Percentiles rank a stretch among this genome's conserved stretches.
Conservation (phyloP, 2,888 invertebrate genomes). For the Aporophyla nigra region DNA sequence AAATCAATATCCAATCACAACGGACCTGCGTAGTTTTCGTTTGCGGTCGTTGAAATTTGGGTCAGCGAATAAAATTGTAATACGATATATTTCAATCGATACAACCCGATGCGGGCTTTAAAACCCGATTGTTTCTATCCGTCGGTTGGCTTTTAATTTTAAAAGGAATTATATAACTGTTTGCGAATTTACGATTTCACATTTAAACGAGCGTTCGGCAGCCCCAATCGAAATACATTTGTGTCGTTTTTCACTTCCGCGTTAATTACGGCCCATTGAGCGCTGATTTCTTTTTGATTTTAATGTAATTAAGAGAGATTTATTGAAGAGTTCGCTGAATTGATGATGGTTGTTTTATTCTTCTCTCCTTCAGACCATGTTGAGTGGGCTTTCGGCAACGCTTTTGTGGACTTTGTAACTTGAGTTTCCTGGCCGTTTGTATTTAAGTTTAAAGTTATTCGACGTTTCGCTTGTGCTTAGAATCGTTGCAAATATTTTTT, state of each 20-base stretch:
- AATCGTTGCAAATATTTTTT: constrained; percentile 15
- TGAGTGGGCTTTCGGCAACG: constrained; percentile 23
- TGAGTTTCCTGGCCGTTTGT: constrained; percentile 13
- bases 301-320: constrained; percentile 61
- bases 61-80: constrained; percentile 80
- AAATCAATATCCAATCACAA: constrained; percentile 85
- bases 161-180: constrained; percentile 56
- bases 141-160: constrained; percentile 47
- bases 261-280: constrained; percentile 63
- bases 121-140: constrained; percentile 60
- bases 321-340: constrained; percentile 50
- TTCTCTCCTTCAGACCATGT: constrained; percentile 21
- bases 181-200: constrained; percentile 56
- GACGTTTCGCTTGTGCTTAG: constrained; percentile 12
- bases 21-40: constrained; percentile 81
- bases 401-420: constrained; percentile 30
- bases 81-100: constrained; percentile 67
- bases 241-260: constrained; percentile 53
- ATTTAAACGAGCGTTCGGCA: constrained; percentile 47
- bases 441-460: constrained; percentile 3
- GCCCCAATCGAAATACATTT: constrained; percentile 47
- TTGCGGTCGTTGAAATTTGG: constrained; percentile 76
- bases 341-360: constrained; percentile 46
- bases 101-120: constrained; percentile 63
- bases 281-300: constrained; percentile 63